These are phyloP conservation scores for Megaceryle alcyon DNA, from an alignment of 2,797 vertebrate genomes.

Conservation along the genomic window DNA sequence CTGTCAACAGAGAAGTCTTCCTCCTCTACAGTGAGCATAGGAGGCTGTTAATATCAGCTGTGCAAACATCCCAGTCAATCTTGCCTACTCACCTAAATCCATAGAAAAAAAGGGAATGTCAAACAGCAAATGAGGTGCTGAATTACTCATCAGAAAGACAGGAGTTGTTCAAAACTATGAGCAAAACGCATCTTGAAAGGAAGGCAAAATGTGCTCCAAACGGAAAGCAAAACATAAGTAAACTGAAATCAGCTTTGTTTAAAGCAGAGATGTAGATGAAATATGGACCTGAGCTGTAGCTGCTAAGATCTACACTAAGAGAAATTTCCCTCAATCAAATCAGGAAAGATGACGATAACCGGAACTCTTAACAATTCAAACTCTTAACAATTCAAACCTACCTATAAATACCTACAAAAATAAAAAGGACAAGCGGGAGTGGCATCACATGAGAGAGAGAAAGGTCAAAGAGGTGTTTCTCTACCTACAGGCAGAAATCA, in stretches of 20 bases:
- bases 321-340: background rate
- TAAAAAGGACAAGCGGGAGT: background rate
- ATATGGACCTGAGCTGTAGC: background rate
- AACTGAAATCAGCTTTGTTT: background rate
- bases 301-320: background rate
- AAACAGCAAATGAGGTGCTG: background rate
- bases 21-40: background rate
- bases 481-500: background rate
- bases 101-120: background rate
- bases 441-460: background rate
- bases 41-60: background rate
- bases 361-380: background rate
- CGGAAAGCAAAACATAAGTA: background rate
- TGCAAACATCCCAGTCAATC: background rate
- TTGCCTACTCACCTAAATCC: background rate
- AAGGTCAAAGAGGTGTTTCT: conserved; percentile 22
- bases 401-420: background rate
- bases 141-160: background rate
- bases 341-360: background rate
- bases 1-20: background rate
- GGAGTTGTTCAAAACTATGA: background rate
- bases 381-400: background rate
- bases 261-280: background rate
- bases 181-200: background rate
- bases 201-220: background rate